A percentile compares a stretch with the other conserved stretches of the same genome.
These are phyloP conservation scores for Stichodactyla mertensii DNA, from an alignment of 64 coral and sea anemone genomes.

Conservation along the genomic window DNA sequence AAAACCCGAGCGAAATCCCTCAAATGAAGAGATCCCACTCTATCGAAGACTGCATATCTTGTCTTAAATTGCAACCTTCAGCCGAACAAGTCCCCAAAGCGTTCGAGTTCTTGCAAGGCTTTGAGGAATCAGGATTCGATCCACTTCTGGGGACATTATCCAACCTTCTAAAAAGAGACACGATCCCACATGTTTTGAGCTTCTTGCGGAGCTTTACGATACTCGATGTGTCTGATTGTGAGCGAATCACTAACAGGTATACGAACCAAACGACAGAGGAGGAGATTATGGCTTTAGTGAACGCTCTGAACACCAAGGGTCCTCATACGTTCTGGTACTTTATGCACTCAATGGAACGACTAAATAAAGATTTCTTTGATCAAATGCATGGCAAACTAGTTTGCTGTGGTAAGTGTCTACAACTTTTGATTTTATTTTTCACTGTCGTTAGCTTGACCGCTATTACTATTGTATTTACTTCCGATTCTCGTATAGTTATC, in stretches of 20 bases:
- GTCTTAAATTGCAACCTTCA: not conserved
- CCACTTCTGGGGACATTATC: not conserved
- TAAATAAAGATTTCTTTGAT: not conserved
- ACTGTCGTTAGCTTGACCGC: too few species aligned
- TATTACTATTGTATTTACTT: too few species aligned
- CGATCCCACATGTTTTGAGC: not conserved
- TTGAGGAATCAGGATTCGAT: not conserved
- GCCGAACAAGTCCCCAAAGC: not conserved
- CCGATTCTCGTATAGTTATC: too few species aligned
- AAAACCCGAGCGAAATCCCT: not conserved
- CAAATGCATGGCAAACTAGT: conserved; percentile 6
- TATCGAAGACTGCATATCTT: not conserved
- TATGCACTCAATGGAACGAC: conserved; percentile 1
- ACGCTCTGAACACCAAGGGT: not conserved
- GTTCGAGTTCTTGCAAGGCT: not conserved
- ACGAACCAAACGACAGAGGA: not conserved
- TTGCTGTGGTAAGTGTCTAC: conserved; percentile 22
- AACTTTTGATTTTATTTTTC: not conserved
- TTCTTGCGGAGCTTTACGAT: conserved; percentile 17
- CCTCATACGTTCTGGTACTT: conserved; percentile 23
- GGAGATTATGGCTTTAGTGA: not conserved
- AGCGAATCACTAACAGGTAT: not conserved
- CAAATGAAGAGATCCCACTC: not conserved
- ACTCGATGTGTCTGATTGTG: conserved; percentile 16
- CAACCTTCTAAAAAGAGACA: not conserved